A percentile compares a stretch with the other conserved stretches of the same genome.
Conservation (phyloP, 2,888 invertebrate species). For the Euzophera pinguis region DNA sequence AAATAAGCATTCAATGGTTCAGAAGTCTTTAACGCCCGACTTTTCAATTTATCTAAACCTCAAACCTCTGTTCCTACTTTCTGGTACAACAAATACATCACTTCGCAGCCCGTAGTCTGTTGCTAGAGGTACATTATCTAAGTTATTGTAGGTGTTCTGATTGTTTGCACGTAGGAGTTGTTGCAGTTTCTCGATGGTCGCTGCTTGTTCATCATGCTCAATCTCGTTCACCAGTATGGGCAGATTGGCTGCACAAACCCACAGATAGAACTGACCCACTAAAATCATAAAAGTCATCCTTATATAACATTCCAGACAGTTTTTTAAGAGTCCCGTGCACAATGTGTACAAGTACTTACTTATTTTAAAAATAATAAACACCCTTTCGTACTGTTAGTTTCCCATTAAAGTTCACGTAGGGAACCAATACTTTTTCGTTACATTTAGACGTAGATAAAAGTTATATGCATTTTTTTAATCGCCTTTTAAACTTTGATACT, state of each 20-base stretch:
- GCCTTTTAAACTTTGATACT: no score
- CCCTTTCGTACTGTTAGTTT: no score
- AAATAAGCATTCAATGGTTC: neutral
- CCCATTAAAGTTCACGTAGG: no score
- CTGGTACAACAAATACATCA: slow-evolving; percentile 13
- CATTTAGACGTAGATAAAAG: no score
- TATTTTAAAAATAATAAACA: no score
- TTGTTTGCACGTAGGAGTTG: slow-evolving; percentile 43
- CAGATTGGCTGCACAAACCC: slow-evolving; percentile 64
- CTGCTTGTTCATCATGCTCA: slow-evolving; percentile 58
- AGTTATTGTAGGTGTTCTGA: slow-evolving; percentile 19
- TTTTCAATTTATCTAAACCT: neutral
- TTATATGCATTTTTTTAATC: no score
- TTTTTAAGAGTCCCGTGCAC: no score
- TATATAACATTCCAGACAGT: no score
- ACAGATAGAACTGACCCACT: slow-evolving; percentile 71
- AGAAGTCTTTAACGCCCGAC: neutral
- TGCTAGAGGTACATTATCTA: slow-evolving; percentile 27
- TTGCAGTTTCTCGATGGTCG: slow-evolving; percentile 50
- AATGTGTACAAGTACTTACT: no score
- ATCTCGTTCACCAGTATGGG: slow-evolving; percentile 66
- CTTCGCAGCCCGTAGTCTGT: slow-evolving; percentile 8
- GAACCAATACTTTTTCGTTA: neutral
- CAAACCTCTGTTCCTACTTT: neutral
- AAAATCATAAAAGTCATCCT: slow-evolving; percentile 29